These are phyloP conservation scores for Ceratina australensis DNA, from an alignment of 1,140 invertebrate species.

Conservation along the genomic window DNA sequence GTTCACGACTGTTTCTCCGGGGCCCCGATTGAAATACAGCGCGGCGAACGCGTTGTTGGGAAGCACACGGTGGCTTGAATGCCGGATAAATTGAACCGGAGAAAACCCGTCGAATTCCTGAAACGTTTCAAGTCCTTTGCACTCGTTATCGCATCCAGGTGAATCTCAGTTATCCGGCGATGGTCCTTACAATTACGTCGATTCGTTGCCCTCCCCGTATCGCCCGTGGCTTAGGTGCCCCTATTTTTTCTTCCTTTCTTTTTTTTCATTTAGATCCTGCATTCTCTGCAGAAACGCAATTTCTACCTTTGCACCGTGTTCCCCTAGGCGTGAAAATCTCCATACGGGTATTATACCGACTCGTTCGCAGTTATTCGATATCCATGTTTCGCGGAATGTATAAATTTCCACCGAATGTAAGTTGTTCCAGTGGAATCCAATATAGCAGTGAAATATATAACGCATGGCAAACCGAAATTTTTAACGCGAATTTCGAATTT, in stretches of 20 bases:
- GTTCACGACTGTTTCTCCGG: constrained; percentile 1
- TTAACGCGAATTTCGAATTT: too few species aligned
- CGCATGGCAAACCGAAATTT: too few species aligned
- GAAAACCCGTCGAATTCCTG: constrained; percentile 38
- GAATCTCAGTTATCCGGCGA: constrained; percentile 25
- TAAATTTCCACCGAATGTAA: too few species aligned
- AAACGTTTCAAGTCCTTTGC: constrained; percentile 38
- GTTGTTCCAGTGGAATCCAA: too few species aligned
- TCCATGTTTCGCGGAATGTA: background rate
- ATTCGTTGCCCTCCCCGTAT: constrained; percentile 9
- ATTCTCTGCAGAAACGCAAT: background rate
- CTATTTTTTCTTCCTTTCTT: too few species aligned
- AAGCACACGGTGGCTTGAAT: constrained; percentile 37
- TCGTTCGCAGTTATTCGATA: background rate
- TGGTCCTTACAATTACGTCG: constrained; percentile 49
- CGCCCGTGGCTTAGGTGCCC: background rate
- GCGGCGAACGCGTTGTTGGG: constrained; percentile 16
- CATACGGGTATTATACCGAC: background rate
- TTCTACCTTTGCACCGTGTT: background rate
- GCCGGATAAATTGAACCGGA: constrained; percentile 56
- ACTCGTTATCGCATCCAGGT: constrained; percentile 30
- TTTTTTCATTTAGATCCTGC: background rate
- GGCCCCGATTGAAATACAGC: constrained; percentile 29
- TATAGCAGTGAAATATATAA: too few species aligned
- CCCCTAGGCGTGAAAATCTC: constrained; percentile 20